A percentile compares a stretch with the other conserved stretches of the same genome.
Conservation (phyloP, 2,113 vertebrate genomes). For the Cottus gobio region DNA sequence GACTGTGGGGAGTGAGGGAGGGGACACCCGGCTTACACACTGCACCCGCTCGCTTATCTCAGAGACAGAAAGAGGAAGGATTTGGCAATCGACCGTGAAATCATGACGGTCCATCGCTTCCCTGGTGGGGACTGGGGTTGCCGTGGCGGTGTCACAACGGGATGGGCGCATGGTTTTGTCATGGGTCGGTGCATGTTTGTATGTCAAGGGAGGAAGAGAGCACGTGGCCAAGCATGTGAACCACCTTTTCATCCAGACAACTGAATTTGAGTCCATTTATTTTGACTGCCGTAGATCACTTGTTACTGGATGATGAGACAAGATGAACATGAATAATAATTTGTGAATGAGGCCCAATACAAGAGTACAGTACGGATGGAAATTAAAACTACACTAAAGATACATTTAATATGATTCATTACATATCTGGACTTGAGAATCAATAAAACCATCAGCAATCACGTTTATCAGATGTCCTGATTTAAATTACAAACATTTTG, state of each 20-base stretch:
- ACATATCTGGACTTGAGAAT: background rate
- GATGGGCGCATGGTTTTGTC: conserved; percentile 17
- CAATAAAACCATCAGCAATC: background rate
- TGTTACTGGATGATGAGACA: background rate
- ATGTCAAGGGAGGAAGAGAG: background rate
- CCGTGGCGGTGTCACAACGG: background rate
- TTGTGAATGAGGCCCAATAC: background rate
- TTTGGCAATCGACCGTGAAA: conserved; percentile 41
- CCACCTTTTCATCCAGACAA: background rate
- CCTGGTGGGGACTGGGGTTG: conserved; percentile 1
- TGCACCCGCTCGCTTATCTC: conserved; percentile 7
- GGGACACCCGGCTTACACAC: conserved; percentile 25
- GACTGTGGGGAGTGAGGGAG: conserved; percentile 45
- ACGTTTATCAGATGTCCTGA: background rate
- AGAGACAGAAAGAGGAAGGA: conserved; percentile 34
- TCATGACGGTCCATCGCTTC: conserved; percentile 19
- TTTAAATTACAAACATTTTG: background rate
- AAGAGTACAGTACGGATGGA: background rate
- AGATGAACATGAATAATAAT: background rate
- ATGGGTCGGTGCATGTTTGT: conserved; percentile 13
- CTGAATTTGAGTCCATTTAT: conserved; percentile 16
- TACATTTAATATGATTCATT: too few relatives aligned
- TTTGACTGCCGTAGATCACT: background rate
- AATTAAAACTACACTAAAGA: background rate
- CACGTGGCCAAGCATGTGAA: conserved; percentile 64